Percentiles rank a stretch among this genome's conserved stretches.
These are phyloP conservation scores for Autographa pulchrina DNA, from an alignment of 2,888 invertebrate species.

Conservation along the genomic window DNA sequence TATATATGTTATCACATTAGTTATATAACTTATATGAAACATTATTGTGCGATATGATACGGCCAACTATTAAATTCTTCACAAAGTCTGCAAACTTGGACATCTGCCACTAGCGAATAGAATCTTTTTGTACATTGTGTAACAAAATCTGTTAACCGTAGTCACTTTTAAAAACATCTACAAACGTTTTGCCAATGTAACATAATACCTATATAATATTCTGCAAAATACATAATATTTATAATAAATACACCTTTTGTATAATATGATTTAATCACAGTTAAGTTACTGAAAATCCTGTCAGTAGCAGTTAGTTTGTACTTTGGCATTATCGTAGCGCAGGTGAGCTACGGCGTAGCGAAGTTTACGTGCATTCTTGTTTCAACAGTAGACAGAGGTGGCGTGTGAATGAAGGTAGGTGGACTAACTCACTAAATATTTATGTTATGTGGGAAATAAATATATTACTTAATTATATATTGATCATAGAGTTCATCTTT, in stretches of 20 bases:
- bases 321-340: not conserved
- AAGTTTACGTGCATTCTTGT: not conserved
- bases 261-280: no score
- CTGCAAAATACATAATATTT: no score
- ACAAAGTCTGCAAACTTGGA: not conserved
- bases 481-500: no score
- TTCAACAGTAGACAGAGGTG: not conserved
- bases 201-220: no score
- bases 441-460: no score
- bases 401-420: not conserved
- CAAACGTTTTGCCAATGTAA: no score
- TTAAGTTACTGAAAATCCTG: not conserved
- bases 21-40: not conserved
- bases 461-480: no score
- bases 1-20: no score
- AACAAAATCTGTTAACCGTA: no score
- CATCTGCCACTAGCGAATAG: not conserved
- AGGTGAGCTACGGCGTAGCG: slow-evolving; percentile 2
- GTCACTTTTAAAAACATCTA: no score
- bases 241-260: no score
- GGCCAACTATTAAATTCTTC: not conserved
- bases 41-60: not conserved
- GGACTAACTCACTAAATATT: no score
- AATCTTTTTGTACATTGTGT: not conserved
- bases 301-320: not conserved